Evolutionary conservation across 1,140 invertebrate genomes (phyloP), one percentile per base, ranked within the genome.

Genomic region (Protaetia brevitarsis): DNA sequence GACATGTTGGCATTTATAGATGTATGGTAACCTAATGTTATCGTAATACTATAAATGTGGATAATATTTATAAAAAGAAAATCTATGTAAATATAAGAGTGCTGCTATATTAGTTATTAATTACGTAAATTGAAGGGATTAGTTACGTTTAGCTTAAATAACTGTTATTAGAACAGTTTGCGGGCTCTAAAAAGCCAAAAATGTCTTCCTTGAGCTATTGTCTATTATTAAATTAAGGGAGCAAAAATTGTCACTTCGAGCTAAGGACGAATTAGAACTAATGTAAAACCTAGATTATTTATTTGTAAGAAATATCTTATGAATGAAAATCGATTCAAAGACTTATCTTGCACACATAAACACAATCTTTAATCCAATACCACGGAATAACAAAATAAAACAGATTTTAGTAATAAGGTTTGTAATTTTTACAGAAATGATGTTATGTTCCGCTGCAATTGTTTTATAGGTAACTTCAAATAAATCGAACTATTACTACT

Each of bases 201-300:
- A 75, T 73, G 73, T 75, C 73, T 75, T 75, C 73, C 73, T 75
- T 72, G 59, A 75, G 73, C 73, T 75, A 75, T 71, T 73, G 70
- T 73, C 71, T 72, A 72, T 71, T 75, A 66, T 72, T 72, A 74
- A 72, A 69, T 68, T 71, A 70, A 74, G 73, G 72, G 72, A 75
- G 72, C 69, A 72, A 73, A 72, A 59, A 71, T 73, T 75, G 73
- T 75, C 72, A 72, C 71, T 73, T 70, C 71, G 73, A 73, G 72
- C 72, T 71, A 66, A 62, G 29, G 41, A 51, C 41, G 41, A 51
- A 51, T 51, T 51, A 51, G 41, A 51, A 51, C 41, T 51, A 51
- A 51, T 51, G 41, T 51, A 16, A 51, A 51, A 51, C 31, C 41
- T 51, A 51, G 41, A 19, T 51, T 51, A 51, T 51, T n/a, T 51